Conservation (phyloP, 1,140 invertebrate genomes). For the Eriocheir sinensis region DNA sequence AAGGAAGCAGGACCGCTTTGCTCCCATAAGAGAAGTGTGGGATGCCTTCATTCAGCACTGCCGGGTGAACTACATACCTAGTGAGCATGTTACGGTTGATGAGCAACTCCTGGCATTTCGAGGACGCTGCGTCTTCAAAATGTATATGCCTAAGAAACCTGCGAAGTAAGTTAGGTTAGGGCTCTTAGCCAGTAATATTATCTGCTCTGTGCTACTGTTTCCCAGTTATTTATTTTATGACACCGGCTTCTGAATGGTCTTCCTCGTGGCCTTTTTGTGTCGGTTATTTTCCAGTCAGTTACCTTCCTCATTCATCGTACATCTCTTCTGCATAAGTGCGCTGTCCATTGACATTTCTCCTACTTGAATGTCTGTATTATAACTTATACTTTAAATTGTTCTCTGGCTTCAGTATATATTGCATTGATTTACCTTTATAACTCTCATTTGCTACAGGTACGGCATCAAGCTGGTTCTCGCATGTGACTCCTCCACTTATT, state of each 20-base stretch:
- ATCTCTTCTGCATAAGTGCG: too few relatives aligned
- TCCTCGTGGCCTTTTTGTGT: neutral
- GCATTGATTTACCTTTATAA: neutral
- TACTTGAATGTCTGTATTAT: neutral
- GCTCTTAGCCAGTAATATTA: neutral
- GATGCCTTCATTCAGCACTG: constrained; percentile 6
- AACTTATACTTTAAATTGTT: neutral
- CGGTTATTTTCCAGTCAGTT: neutral
- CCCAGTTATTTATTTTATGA: neutral
- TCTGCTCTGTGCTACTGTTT: neutral
- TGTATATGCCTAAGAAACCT: constrained; percentile 51
- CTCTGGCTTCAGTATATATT: neutral
- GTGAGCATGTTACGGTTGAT: neutral
- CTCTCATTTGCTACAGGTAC: constrained; percentile 35
- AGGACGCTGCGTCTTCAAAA: constrained; percentile 9
- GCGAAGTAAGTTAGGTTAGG: constrained; percentile 19
- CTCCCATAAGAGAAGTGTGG: constrained; percentile 13
- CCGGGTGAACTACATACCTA: neutral
- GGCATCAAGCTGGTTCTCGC: constrained; percentile 41
- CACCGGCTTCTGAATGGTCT: neutral
- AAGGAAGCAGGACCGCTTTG: constrained; percentile 20
- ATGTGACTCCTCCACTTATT: constrained; percentile 29
- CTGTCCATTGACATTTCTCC: too few relatives aligned
- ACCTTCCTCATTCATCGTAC: too few relatives aligned
- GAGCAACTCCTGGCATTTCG: constrained; percentile 52